phyloP scores from a whole-genome alignment of 1,140 invertebrate genomes.

The Drosophila miranda region DNA sequence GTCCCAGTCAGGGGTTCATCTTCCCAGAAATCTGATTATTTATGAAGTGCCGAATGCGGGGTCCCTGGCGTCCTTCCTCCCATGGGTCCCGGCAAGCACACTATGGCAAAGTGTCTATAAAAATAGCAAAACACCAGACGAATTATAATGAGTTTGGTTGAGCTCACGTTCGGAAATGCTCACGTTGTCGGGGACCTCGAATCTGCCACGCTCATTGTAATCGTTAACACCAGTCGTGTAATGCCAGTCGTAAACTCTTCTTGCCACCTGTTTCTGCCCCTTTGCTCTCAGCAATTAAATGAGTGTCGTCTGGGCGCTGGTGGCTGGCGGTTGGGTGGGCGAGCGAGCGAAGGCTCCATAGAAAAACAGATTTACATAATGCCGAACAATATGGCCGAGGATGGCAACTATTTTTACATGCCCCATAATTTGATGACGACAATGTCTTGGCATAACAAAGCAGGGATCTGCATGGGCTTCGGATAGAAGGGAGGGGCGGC shows the following conservation, averaged over 20 bases:
- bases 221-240: constrained; percentile 48
- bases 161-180: constrained; percentile 23
- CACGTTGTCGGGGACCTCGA: constrained; percentile 35
- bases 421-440: constrained; percentile 53
- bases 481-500: not conserved
- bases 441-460: constrained; percentile 52
- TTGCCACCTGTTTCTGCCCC: not conserved
- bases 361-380: constrained; percentile 47
- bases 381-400: constrained; percentile 42
- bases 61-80: constrained; percentile 5
- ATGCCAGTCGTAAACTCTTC: constrained; percentile 42
- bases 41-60: constrained; percentile 29
- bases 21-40: constrained; percentile 45
- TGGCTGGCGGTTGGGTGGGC: no score
- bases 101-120: constrained; percentile 59
- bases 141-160: constrained; percentile 55
- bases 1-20: constrained; percentile 24
- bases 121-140: constrained; percentile 62
- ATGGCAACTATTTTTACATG: constrained; percentile 60
- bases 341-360: not conserved
- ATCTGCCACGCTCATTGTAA: constrained; percentile 41
- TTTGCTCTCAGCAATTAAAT: constrained; percentile 34
- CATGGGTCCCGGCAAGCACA: not conserved
- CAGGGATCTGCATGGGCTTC: constrained; percentile 13
- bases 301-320: constrained; percentile 16